Base-by-base conservation (phyloP, 2,888 invertebrate species). In the Anarsia innoxiella region DNA sequence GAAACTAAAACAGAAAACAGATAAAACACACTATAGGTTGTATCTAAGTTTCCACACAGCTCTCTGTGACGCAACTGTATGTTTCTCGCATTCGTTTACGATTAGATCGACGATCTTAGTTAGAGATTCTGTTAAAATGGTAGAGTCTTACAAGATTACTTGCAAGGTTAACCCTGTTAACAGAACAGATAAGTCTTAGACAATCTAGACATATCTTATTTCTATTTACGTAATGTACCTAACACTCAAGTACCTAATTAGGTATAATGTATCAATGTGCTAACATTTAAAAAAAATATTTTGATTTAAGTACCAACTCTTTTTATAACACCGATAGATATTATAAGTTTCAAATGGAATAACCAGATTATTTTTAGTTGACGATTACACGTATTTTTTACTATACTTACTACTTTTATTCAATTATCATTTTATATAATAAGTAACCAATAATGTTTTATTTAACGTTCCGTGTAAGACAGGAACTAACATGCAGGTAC, bases 141-240 rank as follows among this genome's bases (percentile, higher is more conserved):
- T 80, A 0, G 84, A 84, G 37, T 84, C 83, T 0, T 83, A 83
- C 48, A 84, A 80, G 40, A 84, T 84, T 10, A 84, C 83, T 3
- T 84, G 83, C 44, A 82, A 77, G 53, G 79, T 84, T n/a, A 84
- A 84, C 31, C 83, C 84, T 0, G 66, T 77, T 0, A 79, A 75
- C 34, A 59, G 63, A 29, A 44, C 33, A 6, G 43, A 32, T 4
- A 23, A 25, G 25, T 19, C 19, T n/a, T n/a, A n/a, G n/a, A n/a
- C n/a, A n/a, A n/a, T n/a, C n/a, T n/a, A n/a, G n/a, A n/a, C n/a
- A n/a, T n/a, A n/a, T n/a, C n/a, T n/a, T n/a, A n/a, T n/a, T n/a
- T n/a, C n/a, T n/a, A n/a, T n/a, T n/a, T n/a, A n/a, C n/a, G n/a
- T n/a, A n/a, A n/a, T n/a, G n/a, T n/a, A n/a, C n/a, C n/a, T n/a